A percentile compares a stretch with the other conserved stretches of the same genome.
Evolutionary conservation across 2,797 vertebrate species (phyloP).

Genomic region (Brachyrhaphis roseni): DNA sequence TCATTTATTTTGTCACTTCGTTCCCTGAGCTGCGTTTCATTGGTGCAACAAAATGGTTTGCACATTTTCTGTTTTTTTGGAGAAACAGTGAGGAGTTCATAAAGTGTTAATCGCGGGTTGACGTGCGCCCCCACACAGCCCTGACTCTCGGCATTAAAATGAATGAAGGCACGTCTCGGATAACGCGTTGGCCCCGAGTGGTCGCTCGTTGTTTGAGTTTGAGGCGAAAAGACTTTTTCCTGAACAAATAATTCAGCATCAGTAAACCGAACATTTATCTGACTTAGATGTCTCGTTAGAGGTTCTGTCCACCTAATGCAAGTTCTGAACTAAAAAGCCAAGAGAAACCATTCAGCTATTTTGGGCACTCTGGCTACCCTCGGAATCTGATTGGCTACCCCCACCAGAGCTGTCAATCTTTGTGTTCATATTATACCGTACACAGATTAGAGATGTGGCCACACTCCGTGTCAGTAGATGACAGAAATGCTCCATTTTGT

Average conservation of each 20-base stretch:
- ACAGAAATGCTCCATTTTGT: too few species aligned
- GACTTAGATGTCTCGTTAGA: conserved; percentile 3
- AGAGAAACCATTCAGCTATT: conserved; percentile 1
- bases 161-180: conserved; percentile 17
- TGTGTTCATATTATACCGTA: too few species aligned
- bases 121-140: conserved; percentile 16
- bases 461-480: too few species aligned
- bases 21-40: conserved; percentile 13
- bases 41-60: conserved; percentile 4
- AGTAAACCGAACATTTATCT: conserved; percentile 21
- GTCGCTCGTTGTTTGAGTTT: conserved; percentile 7
- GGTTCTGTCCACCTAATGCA: neutral
- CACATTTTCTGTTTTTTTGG: conserved; percentile 16
- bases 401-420: too few species aligned
- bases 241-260: conserved; percentile 17
- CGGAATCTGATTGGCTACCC: too few species aligned
- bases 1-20: conserved; percentile 21
- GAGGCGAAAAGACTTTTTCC: conserved; percentile 12
- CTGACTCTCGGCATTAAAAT: conserved; percentile 20
- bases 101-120: conserved; percentile 14
- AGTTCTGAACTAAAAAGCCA: neutral
- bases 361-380: too few species aligned
- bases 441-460: too few species aligned
- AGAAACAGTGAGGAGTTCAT: conserved; percentile 5
- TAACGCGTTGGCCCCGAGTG: conserved; percentile 18